phyloP scores from a whole-genome alignment of 2,113 vertebrate species.

The Phycodurus eques region DNA sequence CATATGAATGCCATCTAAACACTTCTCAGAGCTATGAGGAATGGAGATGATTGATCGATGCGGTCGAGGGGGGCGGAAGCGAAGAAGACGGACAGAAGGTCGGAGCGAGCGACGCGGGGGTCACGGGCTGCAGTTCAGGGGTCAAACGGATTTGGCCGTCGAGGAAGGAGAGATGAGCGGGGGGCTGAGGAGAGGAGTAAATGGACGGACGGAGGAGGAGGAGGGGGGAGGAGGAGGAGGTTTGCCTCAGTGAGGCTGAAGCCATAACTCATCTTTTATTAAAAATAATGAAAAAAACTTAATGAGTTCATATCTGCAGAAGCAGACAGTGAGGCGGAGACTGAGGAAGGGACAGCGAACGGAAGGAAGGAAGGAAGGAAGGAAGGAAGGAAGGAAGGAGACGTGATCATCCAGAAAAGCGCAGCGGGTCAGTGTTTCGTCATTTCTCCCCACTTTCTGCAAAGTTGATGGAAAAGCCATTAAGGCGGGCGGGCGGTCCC shows the following conservation, averaged over 20 bases:
- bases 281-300: slow-evolving; percentile 77
- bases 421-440: slow-evolving; percentile 53
- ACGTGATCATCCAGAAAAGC: slow-evolving; percentile 24
- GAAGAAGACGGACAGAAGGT: slow-evolving; percentile 65
- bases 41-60: slow-evolving; percentile 65
- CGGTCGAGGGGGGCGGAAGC: slow-evolving; percentile 48
- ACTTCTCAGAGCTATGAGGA: slow-evolving; percentile 64
- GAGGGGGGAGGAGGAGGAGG: slow-evolving; percentile 20
- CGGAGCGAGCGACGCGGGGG: slow-evolving; percentile 44
- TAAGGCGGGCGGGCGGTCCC: slow-evolving; percentile 29
- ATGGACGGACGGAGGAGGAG: slow-evolving; percentile 22
- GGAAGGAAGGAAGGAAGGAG: slow-evolving; percentile 33
- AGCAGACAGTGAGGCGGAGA: slow-evolving; percentile 61
- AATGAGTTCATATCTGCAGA: slow-evolving; percentile 75
- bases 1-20: slow-evolving; percentile 72
- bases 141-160: slow-evolving; percentile 57
- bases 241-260: slow-evolving; percentile 70
- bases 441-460: slow-evolving; percentile 52
- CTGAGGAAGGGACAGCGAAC: slow-evolving; percentile 64
- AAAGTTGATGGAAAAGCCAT: slow-evolving; percentile 65
- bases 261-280: slow-evolving; percentile 78
- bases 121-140: slow-evolving; percentile 56
- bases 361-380: too few species aligned
- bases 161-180: slow-evolving; percentile 29
- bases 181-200: slow-evolving; percentile 11